Base-by-base conservation (phyloP, 2,113 vertebrate genomes). In the Microtus pennsylvanicus region DNA sequence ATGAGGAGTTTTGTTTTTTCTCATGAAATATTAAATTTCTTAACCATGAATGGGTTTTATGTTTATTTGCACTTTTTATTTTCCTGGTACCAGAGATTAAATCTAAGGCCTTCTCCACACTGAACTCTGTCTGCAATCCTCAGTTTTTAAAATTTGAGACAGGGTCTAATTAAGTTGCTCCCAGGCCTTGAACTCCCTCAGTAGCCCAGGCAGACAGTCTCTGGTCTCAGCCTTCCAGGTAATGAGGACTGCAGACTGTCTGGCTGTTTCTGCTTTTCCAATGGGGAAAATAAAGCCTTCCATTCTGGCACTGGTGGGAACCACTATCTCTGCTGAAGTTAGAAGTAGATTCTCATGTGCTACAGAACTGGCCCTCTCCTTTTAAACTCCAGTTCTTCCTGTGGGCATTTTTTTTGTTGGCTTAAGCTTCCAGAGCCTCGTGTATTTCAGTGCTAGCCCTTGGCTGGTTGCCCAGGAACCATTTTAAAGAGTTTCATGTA, bases 401-500 rank as follows among this genome's bases (percentile, higher is more conserved):
- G 0, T 88, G 74, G 47, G 42, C 77, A 86, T 80, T 90, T 58
- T 90, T 90, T 0, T 30, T 86, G 21, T 58, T 58, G 88, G 42
- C 83, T 86, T 96, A 77, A 52, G 67, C 85, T 95, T 22, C 33
- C 12, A 74, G 75, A 96, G 86, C 76, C 55, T 96, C 19, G 16
- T n/a, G 92, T 75, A 94, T 94, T 63, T 89, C 61, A 89, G 2
- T n/a, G 92, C 74, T 75, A 65, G 82, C 67, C 77, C 28, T 80
- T 96, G 91, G 45, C 76, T 93, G 45, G 47, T 89, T 93, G 77
- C 80, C 75, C 45, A 69, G 61, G 33, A 91, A 12, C 50, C 65
- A 89, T 89, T 95, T 95, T 70, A 95, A 89, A 63, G 70, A 83
- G 35, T 65, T 80, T 80, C 89, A 74, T 96, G 85, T 72, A 16